Conservation (phyloP, 2,888 invertebrate genomes). For the Herminia tarsipennalis region DNA sequence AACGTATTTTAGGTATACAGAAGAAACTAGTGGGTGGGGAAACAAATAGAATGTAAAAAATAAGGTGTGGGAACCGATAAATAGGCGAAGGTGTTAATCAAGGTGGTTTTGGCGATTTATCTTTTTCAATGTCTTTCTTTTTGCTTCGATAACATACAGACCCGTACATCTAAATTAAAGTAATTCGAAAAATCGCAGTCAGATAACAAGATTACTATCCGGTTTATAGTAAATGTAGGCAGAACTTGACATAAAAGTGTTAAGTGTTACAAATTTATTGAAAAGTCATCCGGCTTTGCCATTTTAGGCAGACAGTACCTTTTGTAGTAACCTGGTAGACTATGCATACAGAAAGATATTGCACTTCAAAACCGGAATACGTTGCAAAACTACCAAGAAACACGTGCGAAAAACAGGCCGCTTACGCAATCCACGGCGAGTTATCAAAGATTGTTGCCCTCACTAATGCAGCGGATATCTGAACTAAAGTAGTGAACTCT, state of each 20-base stretch:
- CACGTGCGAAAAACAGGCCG: slow-evolving; percentile 77
- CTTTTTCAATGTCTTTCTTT: slow-evolving; percentile 21
- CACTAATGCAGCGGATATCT: slow-evolving; percentile 64
- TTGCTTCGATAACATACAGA: no score
- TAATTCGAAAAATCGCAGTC: no score
- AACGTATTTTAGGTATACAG: slow-evolving; percentile 13
- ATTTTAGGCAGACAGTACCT: no score
- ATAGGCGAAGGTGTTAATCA: slow-evolving; percentile 54
- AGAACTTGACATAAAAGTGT: background rate
- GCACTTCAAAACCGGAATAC: slow-evolving; percentile 58
- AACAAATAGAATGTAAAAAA: slow-evolving; percentile 28
- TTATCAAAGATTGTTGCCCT: slow-evolving; percentile 78
- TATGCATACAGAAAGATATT: slow-evolving; percentile 21
- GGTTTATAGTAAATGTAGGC: background rate
- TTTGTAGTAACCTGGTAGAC: no score
- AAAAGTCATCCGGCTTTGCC: no score
- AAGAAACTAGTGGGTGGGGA: slow-evolving; percentile 39
- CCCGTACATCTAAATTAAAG: no score
- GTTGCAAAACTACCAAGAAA: slow-evolving; percentile 67
- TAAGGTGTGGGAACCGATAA: slow-evolving; percentile 50
- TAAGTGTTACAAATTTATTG: no score
- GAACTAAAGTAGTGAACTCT: slow-evolving; percentile 47
- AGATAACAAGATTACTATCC: background rate
- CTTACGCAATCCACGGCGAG: slow-evolving; percentile 70
- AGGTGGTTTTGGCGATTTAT: slow-evolving; percentile 36